A percentile compares a stretch with the other conserved stretches of the same genome.
These are phyloP conservation scores for Horisme vitalbata DNA, from an alignment of 2,888 invertebrate genomes.

Conservation along the genomic window DNA sequence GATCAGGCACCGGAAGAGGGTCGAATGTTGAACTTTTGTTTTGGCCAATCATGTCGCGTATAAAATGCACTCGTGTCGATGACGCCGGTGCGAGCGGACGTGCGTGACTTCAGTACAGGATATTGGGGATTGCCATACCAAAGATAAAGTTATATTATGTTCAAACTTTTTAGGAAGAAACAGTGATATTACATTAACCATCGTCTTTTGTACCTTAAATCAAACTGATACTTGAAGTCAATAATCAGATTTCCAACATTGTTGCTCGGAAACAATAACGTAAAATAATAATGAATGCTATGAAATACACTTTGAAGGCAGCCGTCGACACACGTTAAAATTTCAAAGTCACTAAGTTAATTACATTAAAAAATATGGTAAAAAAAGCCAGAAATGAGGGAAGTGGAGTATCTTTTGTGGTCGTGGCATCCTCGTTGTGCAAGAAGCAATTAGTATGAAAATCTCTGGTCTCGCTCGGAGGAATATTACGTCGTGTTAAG, in stretches of 20 bases:
- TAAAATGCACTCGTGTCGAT: slow-evolving; percentile 46
- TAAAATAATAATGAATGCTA: neutral
- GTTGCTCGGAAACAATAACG: no score
- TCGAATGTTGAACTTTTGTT: slow-evolving; percentile 61
- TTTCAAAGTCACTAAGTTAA: slow-evolving; percentile 40
- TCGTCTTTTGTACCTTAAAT: no score
- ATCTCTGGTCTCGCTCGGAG: slow-evolving; percentile 57
- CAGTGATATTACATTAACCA: no score
- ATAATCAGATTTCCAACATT: no score
- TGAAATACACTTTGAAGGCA: slow-evolving; percentile 2
- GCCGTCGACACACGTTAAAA: slow-evolving; percentile 25
- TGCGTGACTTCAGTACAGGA: slow-evolving; percentile 50
- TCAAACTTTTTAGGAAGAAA: no score
- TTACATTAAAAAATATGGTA: slow-evolving; percentile 33
- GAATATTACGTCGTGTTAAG: slow-evolving; percentile 40
- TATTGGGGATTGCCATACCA: slow-evolving; percentile 9
- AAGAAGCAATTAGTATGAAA: slow-evolving; percentile 65
- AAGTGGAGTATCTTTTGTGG: slow-evolving; percentile 42
- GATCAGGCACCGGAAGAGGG: slow-evolving; percentile 69
- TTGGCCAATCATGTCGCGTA: slow-evolving; percentile 42
- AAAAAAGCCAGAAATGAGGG: slow-evolving; percentile 35
- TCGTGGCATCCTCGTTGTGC: slow-evolving; percentile 52
- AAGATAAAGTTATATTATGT: neutral
- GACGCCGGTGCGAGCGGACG: slow-evolving; percentile 51
- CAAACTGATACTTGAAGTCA: no score